Evolutionary conservation across 2,113 vertebrate species (phyloP).

Genomic region (Otocyon megalotis): DNA sequence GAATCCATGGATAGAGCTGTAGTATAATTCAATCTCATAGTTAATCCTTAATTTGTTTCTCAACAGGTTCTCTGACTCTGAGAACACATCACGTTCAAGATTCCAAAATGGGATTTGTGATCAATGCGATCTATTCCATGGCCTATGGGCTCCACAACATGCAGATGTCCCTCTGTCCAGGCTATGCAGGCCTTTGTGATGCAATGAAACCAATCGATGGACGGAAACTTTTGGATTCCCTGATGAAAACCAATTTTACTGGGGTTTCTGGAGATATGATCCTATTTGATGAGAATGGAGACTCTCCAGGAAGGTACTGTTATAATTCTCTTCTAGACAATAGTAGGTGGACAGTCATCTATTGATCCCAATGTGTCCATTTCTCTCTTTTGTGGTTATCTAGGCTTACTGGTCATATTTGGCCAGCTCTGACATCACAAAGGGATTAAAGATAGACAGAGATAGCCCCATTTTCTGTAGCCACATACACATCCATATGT

Average conservation of each 20-base stretch:
- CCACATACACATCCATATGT: neutral
- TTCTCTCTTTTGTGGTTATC: neutral
- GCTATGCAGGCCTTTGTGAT: conserved; percentile 94
- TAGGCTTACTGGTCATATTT: neutral
- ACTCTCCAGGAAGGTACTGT: conserved; percentile 96
- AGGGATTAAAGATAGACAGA: neutral
- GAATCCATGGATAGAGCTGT: neutral
- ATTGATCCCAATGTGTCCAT: neutral
- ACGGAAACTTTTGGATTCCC: conserved; percentile 94
- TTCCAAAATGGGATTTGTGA: conserved; percentile 99
- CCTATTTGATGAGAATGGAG: conserved; percentile 97
- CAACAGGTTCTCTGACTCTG: conserved; percentile 93
- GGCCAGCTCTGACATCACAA: neutral
- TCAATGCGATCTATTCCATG: conserved; percentile 99
- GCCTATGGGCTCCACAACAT: conserved; percentile 98
- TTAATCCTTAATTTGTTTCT: conserved; percentile 59
- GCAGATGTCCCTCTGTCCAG: conserved; percentile 94
- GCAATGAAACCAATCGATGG: conserved; percentile 98
- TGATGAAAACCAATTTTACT: conserved; percentile 98
- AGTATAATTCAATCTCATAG: neutral
- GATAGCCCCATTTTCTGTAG: neutral
- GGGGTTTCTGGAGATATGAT: conserved; percentile 97
- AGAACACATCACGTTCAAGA: conserved; percentile 97
- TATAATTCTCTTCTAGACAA: neutral
- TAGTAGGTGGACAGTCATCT: neutral